phyloP scores from a whole-genome alignment of 2,113 vertebrate species.

The Theristicus caerulescens region DNA sequence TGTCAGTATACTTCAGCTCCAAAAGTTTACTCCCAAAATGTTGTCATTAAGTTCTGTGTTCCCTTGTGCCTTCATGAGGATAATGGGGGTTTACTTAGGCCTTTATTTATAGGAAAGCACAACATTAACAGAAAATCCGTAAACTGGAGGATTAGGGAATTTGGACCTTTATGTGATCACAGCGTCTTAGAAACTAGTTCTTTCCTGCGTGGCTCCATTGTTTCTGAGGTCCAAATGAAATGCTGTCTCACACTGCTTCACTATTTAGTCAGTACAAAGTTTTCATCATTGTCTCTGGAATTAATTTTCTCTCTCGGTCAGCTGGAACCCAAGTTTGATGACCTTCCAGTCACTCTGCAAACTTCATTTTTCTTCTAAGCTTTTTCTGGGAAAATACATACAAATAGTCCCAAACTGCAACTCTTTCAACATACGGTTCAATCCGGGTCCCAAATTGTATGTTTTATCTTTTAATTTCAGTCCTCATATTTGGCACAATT shows the following conservation, averaged over 20 bases:
- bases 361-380: slow-evolving; percentile 4
- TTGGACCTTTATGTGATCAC: not conserved
- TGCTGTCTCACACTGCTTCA: not conserved
- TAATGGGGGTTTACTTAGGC: not conserved
- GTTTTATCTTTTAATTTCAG: slow-evolving; percentile 38
- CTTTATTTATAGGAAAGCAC: not conserved
- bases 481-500: not conserved
- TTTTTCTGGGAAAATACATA: slow-evolving; percentile 18
- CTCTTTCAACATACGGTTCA: slow-evolving; percentile 27
- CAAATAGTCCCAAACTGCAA: slow-evolving; percentile 1
- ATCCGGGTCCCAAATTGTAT: not conserved
- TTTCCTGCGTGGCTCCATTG: not conserved
- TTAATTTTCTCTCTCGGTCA: slow-evolving; percentile 42
- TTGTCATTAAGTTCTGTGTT: not conserved
- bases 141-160: not conserved
- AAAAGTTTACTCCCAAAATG: not conserved
- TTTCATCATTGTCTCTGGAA: slow-evolving; percentile 33
- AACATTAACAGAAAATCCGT: not conserved
- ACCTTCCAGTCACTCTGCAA: slow-evolving; percentile 45
- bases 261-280: slow-evolving; percentile 5
- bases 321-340: slow-evolving; percentile 34
- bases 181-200: not conserved
- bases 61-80: not conserved
- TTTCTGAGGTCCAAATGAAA: not conserved
- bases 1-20: not conserved